Evolutionary conservation across 2,888 invertebrate species (phyloP).

Genomic region (Apotomis capreana): DNA sequence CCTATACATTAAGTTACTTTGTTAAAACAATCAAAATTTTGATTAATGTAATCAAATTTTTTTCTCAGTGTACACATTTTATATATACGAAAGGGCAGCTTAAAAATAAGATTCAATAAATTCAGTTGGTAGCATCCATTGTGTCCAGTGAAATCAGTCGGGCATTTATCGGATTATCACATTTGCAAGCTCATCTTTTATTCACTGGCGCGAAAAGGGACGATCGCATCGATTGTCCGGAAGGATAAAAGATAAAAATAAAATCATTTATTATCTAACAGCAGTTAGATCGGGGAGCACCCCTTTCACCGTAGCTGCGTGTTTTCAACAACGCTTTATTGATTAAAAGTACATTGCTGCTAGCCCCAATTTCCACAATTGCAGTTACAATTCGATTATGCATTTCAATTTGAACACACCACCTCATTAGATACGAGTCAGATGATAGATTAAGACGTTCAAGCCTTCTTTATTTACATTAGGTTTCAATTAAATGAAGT

Average conservation of each 20-base stretch:
- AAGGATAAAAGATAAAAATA: conserved; percentile 58
- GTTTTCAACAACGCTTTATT: not conserved
- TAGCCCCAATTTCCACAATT: not conserved
- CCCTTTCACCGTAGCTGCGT: conserved; percentile 1
- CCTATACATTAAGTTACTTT: no score
- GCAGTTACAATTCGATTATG: conserved; percentile 1
- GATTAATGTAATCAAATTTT: no score
- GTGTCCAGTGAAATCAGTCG: conserved; percentile 36
- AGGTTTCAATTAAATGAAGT: conserved; percentile 32
- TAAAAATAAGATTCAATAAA: conserved; percentile 28
- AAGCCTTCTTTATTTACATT: conserved; percentile 3
- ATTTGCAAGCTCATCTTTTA: conserved; percentile 64
- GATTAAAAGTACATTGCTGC: not conserved
- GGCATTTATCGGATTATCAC: conserved; percentile 45
- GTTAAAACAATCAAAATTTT: no score
- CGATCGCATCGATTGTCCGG: conserved; percentile 42
- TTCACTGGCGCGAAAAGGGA: conserved; percentile 54
- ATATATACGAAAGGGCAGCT: not conserved
- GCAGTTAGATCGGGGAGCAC: conserved; percentile 47
- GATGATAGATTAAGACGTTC: conserved; percentile 26
- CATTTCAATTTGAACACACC: conserved; percentile 5
- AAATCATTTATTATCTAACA: conserved; percentile 50
- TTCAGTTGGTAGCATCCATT: conserved; percentile 18
- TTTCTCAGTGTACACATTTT: no score
- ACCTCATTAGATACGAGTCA: conserved; percentile 5